Evolutionary conservation across 2,888 invertebrate genomes (phyloP).

Genomic region (Chrysolina haemoptera): DNA sequence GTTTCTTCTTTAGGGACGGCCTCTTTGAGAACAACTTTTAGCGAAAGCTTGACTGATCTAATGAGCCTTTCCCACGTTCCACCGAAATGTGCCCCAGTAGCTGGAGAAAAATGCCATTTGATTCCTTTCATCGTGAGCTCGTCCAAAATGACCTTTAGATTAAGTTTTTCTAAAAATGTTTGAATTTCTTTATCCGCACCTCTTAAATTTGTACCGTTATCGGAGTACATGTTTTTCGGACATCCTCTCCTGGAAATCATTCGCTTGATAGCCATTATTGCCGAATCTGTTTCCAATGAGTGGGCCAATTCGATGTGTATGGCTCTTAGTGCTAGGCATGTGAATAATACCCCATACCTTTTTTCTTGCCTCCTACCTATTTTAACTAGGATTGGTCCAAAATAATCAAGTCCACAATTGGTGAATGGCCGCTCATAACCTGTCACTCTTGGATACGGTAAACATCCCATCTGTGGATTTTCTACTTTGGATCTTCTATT

Average conservation of each 20-base stretch:
- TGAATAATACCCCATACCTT: too few relatives aligned
- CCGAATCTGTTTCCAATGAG: slow-evolving; percentile 3
- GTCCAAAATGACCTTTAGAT: too few relatives aligned
- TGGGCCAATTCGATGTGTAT: background rate
- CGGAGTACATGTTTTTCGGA: background rate
- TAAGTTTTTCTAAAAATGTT: too few relatives aligned
- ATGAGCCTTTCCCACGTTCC: too few relatives aligned
- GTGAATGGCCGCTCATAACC: slow-evolving; percentile 5
- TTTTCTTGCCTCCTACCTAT: background rate
- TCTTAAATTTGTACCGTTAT: too few relatives aligned
- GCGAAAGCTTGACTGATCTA: background rate
- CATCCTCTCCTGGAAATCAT: slow-evolving; percentile 8
- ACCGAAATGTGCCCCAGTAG: too few relatives aligned
- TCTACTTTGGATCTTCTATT: background rate
- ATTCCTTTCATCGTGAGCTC: too few relatives aligned
- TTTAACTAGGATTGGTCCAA: background rate
- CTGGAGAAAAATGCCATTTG: too few relatives aligned
- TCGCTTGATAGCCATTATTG: slow-evolving; percentile 11
- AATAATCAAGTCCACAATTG: slow-evolving; percentile 10
- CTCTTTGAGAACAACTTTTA: background rate
- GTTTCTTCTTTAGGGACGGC: slow-evolving; percentile 3
- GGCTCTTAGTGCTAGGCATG: slow-evolving; percentile 17
- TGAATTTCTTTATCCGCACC: too few relatives aligned
- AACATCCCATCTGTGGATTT: background rate
- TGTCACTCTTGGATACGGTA: background rate